Conservation (phyloP, 2,113 vertebrate genomes). For the Acinonyx jubatus region DNA sequence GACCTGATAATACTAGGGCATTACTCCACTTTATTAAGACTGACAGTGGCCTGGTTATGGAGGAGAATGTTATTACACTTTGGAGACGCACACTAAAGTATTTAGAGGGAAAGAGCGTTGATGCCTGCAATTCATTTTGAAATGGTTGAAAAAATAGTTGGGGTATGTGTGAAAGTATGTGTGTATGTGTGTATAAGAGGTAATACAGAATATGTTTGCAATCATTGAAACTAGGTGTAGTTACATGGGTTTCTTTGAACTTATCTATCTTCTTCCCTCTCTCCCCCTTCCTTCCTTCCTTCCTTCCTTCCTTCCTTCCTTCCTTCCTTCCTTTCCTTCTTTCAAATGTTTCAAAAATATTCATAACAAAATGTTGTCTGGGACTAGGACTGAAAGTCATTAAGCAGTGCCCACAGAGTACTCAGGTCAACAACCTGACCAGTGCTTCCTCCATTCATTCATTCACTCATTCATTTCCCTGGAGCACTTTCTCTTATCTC, state of each 20-base stretch:
- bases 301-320: neutral
- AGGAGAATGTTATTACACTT: neutral
- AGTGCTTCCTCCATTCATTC: neutral
- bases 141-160: neutral
- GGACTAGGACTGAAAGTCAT: neutral
- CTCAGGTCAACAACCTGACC: neutral
- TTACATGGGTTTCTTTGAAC: neutral
- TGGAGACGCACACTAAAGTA: neutral
- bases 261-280: neutral
- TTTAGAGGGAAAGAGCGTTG: neutral
- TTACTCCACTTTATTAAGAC: neutral
- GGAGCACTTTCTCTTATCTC: neutral
- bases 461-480: neutral
- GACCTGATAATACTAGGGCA: neutral
- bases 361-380: neutral
- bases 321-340: neutral
- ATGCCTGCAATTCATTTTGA: neutral
- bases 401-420: neutral
- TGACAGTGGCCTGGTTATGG: neutral
- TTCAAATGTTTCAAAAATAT: constrained; percentile 7
- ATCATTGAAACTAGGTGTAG: neutral
- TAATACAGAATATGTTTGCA: neutral
- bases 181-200: neutral
- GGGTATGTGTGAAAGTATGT: neutral
- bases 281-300: neutral